Conservation (phyloP, 2,888 invertebrate species). For the Gymnosoma rotundatum region DNA sequence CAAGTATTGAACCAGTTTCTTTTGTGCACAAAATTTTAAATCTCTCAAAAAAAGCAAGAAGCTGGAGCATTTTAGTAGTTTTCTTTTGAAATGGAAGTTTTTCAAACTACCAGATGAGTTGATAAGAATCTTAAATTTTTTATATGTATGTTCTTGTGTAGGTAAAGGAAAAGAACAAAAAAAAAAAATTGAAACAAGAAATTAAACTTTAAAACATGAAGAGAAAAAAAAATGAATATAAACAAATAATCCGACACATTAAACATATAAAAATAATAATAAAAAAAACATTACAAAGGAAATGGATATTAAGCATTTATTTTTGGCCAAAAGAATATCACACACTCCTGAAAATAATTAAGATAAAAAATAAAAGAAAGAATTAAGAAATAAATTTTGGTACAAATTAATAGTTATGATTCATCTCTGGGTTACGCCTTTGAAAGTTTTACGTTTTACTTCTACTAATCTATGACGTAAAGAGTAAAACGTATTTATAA, state of each 20-base stretch:
- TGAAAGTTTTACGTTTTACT: too few species aligned
- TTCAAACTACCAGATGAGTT: slow-evolving; percentile 26
- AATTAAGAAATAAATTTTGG: too few species aligned
- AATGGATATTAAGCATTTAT: not conserved
- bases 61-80: not conserved
- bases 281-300: not conserved
- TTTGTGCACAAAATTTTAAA: slow-evolving; percentile 1
- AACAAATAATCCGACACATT: slow-evolving; percentile 18
- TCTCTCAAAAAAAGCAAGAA: slow-evolving; percentile 14
- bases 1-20: slow-evolving; percentile 37
- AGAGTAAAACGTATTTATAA: too few species aligned
- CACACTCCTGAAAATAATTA: too few species aligned
- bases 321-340: not conserved
- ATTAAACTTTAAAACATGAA: slow-evolving; percentile 13
- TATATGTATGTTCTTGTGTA: slow-evolving; percentile 11
- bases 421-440: too few species aligned
- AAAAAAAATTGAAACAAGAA: not conserved
- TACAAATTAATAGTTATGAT: too few species aligned
- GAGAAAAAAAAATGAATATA: slow-evolving; percentile 1
- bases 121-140: slow-evolving; percentile 40
- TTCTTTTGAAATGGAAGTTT: not conserved
- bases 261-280: not conserved
- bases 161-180: not conserved
- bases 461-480: too few species aligned
- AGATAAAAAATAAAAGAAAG: too few species aligned